Percentiles rank a stretch among this genome's conserved stretches.
These are phyloP conservation scores for Ptyas mucosa DNA, from an alignment of 2,113 vertebrate species.

Conservation along the genomic window DNA sequence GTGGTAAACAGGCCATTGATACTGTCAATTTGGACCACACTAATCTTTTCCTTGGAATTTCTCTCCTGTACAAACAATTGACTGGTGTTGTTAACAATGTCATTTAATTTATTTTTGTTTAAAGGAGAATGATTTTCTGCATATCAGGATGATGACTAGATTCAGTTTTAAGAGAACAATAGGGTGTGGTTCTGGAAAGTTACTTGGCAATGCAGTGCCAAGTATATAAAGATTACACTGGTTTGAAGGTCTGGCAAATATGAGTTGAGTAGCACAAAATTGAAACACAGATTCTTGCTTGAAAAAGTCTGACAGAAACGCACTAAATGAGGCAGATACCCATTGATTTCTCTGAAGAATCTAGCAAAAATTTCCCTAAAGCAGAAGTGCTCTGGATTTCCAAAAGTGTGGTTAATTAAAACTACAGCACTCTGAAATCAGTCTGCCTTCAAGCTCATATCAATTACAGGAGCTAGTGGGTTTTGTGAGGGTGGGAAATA, in stretches of 20 bases:
- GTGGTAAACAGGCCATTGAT: background rate
- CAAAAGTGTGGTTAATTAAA: slow-evolving; percentile 14
- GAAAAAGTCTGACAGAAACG: slow-evolving; percentile 52
- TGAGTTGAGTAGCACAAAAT: background rate
- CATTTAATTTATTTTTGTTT: background rate
- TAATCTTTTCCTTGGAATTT: background rate
- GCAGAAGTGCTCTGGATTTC: background rate
- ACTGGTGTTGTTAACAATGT: background rate
- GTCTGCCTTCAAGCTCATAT: slow-evolving; percentile 1
- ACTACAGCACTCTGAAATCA: slow-evolving; percentile 17
- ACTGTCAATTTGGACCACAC: background rate
- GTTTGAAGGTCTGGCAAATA: slow-evolving; percentile 15
- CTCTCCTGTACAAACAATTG: background rate
- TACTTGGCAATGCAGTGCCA: background rate
- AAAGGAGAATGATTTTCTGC: background rate
- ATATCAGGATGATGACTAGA: background rate
- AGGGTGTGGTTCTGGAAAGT: background rate
- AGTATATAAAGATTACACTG: slow-evolving; percentile 1
- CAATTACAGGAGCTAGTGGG: background rate
- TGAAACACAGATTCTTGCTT: slow-evolving; percentile 20
- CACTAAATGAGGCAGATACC: slow-evolving; percentile 32
- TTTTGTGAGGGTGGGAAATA: background rate
- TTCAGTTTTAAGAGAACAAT: background rate
- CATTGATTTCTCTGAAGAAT: slow-evolving; percentile 10
- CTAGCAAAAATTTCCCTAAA: slow-evolving; percentile 14